Evolutionary conservation across 1,140 invertebrate species (phyloP), one percentile per base, ranked within the genome.

Genomic region (Triops cancriformis): DNA sequence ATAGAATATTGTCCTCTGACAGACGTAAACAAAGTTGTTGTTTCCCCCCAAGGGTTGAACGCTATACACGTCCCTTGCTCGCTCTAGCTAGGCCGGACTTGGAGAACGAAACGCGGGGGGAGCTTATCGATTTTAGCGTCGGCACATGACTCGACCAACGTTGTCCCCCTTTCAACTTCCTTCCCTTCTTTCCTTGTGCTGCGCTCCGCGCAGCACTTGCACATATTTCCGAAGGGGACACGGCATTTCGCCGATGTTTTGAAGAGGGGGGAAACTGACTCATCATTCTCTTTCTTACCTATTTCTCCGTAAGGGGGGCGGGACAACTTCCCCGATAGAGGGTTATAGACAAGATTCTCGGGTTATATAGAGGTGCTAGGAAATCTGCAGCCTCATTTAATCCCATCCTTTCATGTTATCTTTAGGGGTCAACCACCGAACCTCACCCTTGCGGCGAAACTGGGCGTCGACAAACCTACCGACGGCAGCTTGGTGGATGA

Each of bases 401-500:
- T 9, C 23, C 23, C 23, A 64, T 64, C 23, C 0, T 64, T 23
- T 64, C 31, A 37, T 37, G 31, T 37, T 37, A 7, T 64, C 51
- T 3, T 14, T 23, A 64, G 51, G 51, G 51, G 51, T 64, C 51
- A 64, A 18, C 14, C 23, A 64, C 51, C 51, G 5, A 64, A 64
- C 23, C 23, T 64, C 5, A 23, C 14, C 5, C 51, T 64, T 64
- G 14, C 51, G 14, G 14, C 18, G 51, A n/a, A 78, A 26, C 75
- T 77, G 73, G 31, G 4, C 4, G 23, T 64, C 6, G 31, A 80
- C 10, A 73, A 80, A 27, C 7, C 11, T n/a, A 28, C 7, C 10
- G 79, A 80, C 27, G 76, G 78, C 43, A 73, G 72, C n/a, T 73
- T 73, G n/a, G 78, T 23, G 23, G 79, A 73, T 28, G 77, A 77